These are phyloP conservation scores for Chelonus insularis DNA, from an alignment of 1,140 invertebrate species.

Conservation along the genomic window DNA sequence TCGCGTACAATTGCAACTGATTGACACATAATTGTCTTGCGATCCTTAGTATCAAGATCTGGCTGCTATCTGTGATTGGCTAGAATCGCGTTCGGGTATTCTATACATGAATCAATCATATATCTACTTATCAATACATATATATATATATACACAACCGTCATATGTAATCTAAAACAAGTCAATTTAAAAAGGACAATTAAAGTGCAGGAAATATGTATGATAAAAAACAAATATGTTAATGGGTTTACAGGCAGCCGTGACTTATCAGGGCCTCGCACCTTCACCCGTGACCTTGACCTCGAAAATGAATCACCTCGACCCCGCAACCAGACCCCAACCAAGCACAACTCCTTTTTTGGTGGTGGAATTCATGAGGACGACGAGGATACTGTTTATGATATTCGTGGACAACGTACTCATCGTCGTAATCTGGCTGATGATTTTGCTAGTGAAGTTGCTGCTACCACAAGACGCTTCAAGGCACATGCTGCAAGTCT, in stretches of 20 bases:
- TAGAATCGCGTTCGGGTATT: too few relatives aligned
- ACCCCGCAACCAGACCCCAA: conserved; percentile 33
- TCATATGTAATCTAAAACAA: not conserved
- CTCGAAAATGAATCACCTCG: conserved; percentile 46
- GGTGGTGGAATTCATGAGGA: conserved; percentile 40
- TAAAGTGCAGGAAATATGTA: not conserved
- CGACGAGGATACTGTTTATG: conserved; percentile 54
- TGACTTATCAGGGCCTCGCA: conserved; percentile 50
- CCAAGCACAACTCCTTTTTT: conserved; percentile 25
- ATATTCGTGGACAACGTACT: conserved; percentile 53
- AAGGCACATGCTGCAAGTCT: conserved; percentile 42
- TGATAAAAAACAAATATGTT: conserved; percentile 18
- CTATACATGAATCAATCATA: not conserved
- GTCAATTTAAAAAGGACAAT: not conserved
- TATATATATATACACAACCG: too few relatives aligned
- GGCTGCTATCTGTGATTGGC: too few relatives aligned
- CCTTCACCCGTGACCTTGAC: conserved; percentile 50
- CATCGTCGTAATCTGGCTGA: conserved; percentile 42
- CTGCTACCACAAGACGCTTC: conserved; percentile 45
- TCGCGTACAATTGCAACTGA: too few relatives aligned
- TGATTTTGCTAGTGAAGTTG: conserved; percentile 49
- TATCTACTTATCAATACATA: not conserved
- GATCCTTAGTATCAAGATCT: too few relatives aligned
- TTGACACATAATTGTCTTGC: too few relatives aligned
- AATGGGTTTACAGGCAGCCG: conserved; percentile 54